Conservation (phyloP, 2,113 vertebrate species). For the Centropus bengalensis region DNA sequence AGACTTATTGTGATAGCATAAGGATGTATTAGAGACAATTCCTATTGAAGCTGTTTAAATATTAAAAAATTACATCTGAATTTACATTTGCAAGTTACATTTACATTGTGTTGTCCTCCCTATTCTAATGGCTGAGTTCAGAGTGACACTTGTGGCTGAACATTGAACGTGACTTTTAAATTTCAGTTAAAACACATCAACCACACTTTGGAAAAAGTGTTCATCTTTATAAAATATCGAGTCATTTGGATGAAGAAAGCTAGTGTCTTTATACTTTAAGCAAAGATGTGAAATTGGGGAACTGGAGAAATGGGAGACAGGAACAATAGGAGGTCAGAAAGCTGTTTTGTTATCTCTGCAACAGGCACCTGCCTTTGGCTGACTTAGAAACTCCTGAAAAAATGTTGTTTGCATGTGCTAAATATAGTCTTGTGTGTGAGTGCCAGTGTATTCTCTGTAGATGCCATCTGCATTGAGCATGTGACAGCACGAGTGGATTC, state of each 20-base stretch:
- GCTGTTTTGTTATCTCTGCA: background rate
- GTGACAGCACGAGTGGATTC: slow-evolving; percentile 10
- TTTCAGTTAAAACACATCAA: background rate
- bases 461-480: slow-evolving; percentile 43
- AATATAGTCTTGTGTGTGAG: background rate
- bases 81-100: background rate
- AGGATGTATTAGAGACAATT: background rate
- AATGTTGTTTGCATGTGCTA: background rate
- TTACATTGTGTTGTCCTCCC: background rate
- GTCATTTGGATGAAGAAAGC: background rate
- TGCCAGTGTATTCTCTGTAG: background rate
- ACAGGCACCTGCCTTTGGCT: slow-evolving; percentile 43
- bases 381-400: slow-evolving; percentile 1
- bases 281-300: background rate
- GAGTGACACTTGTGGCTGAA: background rate
- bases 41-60: background rate
- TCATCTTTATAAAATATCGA: background rate
- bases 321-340: background rate
- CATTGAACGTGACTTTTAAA: background rate
- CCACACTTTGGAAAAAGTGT: background rate
- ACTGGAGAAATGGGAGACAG: background rate
- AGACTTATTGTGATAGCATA: background rate
- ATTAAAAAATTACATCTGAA: background rate
- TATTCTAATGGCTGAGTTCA: background rate
- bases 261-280: background rate